These are phyloP conservation scores for Aspidapion aeneum DNA, from an alignment of 2,888 invertebrate genomes.

Conservation along the genomic window DNA sequence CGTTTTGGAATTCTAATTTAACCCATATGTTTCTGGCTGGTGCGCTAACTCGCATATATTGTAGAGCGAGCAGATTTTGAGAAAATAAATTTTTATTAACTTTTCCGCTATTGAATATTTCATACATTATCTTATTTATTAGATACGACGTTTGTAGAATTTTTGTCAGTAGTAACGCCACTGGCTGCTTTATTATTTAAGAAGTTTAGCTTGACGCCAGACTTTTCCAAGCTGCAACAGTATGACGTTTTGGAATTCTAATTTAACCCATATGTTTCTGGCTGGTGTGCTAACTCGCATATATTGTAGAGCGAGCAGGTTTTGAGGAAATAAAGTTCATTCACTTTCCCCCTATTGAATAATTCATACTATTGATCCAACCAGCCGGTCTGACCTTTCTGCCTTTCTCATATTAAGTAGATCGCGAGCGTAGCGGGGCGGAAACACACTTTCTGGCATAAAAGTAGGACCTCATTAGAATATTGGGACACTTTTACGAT, in stretches of 20 bases:
- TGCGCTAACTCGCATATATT: too few species aligned
- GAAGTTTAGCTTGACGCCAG: too few species aligned
- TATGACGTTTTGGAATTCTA: slow-evolving; percentile 32
- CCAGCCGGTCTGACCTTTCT: slow-evolving; percentile 48
- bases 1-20: slow-evolving; percentile 40
- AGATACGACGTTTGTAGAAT: too few species aligned
- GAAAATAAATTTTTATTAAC: slow-evolving; percentile 48
- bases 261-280: slow-evolving; percentile 47
- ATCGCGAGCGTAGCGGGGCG: slow-evolving; percentile 24
- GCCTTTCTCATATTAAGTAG: slow-evolving; percentile 49
- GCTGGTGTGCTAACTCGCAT: slow-evolving; percentile 15
- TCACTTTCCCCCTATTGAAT: slow-evolving; percentile 51
- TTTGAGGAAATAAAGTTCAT: slow-evolving; percentile 45
- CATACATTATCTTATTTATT: too few species aligned
- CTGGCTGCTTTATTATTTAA: too few species aligned
- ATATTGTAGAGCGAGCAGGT: too few species aligned
- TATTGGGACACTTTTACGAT: not conserved
- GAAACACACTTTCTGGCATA: not conserved
- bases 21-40: slow-evolving; percentile 46
- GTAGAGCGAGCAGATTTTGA: slow-evolving; percentile 30
- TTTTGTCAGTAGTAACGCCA: too few species aligned
- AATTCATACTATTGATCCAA: slow-evolving; percentile 50
- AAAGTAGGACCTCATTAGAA: not conserved
- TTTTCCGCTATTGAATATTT: slow-evolving; percentile 51
- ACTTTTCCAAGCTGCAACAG: not conserved